Conservation (phyloP, 2,113 vertebrate species). For the Solea senegalensis region DNA sequence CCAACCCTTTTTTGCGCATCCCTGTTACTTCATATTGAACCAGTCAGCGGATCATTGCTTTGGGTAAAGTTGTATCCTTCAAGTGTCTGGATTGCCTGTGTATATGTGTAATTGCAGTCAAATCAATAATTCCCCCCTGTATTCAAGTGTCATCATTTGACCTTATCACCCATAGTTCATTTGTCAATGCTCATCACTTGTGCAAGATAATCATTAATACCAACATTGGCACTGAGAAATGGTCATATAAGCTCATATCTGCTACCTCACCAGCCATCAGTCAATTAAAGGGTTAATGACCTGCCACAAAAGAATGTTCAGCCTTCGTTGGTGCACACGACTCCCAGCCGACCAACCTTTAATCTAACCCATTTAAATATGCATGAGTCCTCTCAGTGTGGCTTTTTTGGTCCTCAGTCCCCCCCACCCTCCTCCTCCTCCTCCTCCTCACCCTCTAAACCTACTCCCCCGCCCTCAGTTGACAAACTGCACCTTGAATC, state of each 20-base stretch:
- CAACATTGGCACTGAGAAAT: slow-evolving; percentile 45
- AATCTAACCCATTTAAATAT: slow-evolving; percentile 75
- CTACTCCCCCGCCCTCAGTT: not conserved
- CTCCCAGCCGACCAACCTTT: slow-evolving; percentile 57
- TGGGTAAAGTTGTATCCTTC: not conserved
- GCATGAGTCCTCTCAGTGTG: slow-evolving; percentile 67
- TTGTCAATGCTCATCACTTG: slow-evolving; percentile 23
- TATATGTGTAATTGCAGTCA: not conserved
- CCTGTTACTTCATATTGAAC: too few species aligned
- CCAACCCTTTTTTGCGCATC: too few species aligned
- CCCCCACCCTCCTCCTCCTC: not conserved
- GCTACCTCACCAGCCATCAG: slow-evolving; percentile 50
- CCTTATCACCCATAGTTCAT: slow-evolving; percentile 30
- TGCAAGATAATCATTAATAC: not conserved
- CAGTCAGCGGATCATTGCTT: too few species aligned
- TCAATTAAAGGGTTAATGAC: slow-evolving; percentile 78
- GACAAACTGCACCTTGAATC: slow-evolving; percentile 45
- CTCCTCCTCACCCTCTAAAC: slow-evolving; percentile 9
- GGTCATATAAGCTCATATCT: slow-evolving; percentile 43
- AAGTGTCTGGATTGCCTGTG: not conserved
- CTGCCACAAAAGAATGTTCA: slow-evolving; percentile 53
- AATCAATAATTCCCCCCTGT: not conserved
- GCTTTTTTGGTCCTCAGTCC: slow-evolving; percentile 59
- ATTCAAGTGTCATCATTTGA: slow-evolving; percentile 22
- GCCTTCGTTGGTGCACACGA: slow-evolving; percentile 28